phyloP scores from a whole-genome alignment of 2,113 vertebrate species.

The Zapornia atra region DNA sequence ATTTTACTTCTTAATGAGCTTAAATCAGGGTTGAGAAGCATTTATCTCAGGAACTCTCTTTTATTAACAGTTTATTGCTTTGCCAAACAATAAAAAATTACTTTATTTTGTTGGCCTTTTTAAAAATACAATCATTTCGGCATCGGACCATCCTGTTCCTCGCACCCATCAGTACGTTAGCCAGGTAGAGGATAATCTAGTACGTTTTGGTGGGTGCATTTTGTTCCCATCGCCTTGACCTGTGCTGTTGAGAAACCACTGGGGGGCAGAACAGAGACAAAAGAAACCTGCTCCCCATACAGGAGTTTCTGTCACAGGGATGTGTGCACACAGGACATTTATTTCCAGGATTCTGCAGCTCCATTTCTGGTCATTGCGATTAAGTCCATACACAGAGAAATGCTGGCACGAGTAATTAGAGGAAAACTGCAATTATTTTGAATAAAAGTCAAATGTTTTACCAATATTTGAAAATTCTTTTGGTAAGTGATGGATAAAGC shows the following conservation, averaged over 20 bases:
- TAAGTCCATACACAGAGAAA: neutral
- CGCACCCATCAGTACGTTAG: accelerated
- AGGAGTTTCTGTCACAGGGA: neutral
- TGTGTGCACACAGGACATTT: neutral
- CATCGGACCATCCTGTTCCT: neutral
- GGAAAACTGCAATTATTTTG: neutral
- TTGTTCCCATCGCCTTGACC: neutral
- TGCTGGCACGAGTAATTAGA: neutral
- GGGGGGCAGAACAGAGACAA: conserved; percentile 61
- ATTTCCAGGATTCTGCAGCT: neutral
- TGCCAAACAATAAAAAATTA: accelerated
- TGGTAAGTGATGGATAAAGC: neutral
- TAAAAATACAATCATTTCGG: neutral
- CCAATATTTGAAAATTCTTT: neutral
- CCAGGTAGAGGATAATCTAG: accelerated
- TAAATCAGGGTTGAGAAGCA: neutral
- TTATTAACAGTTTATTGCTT: neutral
- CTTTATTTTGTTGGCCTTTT: neutral
- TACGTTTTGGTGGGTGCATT: neutral
- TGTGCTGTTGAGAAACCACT: neutral
- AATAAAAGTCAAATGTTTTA: neutral
- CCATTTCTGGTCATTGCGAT: neutral
- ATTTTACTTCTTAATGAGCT: neutral
- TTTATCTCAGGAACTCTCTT: neutral
- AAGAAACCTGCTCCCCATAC: neutral